phyloP scores from a whole-genome alignment of 2,797 vertebrate species.

The Bothrops alternatus region DNA sequence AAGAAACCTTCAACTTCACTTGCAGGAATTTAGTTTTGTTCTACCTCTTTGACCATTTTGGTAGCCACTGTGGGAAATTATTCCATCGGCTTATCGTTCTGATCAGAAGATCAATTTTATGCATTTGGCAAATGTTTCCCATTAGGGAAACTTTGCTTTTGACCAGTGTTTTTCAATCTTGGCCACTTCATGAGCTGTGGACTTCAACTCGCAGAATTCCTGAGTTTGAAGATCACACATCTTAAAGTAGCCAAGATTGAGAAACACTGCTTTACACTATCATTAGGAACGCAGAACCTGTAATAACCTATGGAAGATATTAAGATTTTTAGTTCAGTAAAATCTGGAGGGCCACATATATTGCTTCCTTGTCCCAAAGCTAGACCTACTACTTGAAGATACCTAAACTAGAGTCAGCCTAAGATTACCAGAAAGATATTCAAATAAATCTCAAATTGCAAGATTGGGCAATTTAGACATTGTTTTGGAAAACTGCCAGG shows the following conservation, averaged over 20 bases:
- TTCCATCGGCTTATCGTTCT: not conserved
- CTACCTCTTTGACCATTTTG: not conserved
- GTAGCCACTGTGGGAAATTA: not conserved
- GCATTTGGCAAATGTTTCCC: not conserved
- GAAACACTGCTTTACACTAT: not conserved
- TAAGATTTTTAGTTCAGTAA: not conserved
- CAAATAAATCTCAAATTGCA: not conserved
- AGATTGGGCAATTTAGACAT: not conserved
- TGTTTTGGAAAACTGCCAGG: not conserved
- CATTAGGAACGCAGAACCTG: not conserved
- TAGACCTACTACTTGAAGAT: not conserved
- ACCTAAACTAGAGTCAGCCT: not conserved
- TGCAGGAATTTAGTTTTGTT: not conserved
- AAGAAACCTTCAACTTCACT: not conserved
- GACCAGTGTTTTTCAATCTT: not conserved
- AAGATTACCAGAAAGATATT: not conserved
- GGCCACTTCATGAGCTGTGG: not conserved
- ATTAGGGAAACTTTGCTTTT: not conserved
- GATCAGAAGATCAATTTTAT: not conserved
- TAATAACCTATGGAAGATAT: not conserved
- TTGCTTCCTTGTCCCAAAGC: not conserved
- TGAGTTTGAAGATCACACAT: not conserved
- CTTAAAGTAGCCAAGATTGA: not conserved
- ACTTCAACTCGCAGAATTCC: not conserved
- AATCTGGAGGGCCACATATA: not conserved